Evolutionary conservation across 2,113 vertebrate species (phyloP).

Genomic region (Leptocoma aspasia): DNA sequence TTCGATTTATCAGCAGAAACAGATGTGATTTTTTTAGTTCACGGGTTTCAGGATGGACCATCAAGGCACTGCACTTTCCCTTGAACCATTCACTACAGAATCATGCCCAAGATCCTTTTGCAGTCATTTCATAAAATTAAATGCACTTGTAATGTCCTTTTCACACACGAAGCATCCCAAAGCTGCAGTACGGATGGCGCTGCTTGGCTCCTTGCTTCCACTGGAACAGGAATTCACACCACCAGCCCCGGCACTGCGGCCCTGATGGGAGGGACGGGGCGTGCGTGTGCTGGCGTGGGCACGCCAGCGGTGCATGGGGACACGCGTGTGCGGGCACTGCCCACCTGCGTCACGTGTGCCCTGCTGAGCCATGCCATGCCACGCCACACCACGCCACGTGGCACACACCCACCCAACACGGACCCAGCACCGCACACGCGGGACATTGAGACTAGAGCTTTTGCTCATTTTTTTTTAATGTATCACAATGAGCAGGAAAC

Average conservation of each 20-base stretch:
- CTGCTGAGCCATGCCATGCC: not conserved
- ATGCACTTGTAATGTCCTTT: not conserved
- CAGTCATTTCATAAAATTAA: not conserved
- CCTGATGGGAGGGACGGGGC: rapidly evolving
- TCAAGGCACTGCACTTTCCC: not conserved
- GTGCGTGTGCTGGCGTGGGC: rapidly evolving
- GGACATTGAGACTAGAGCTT: conserved; percentile 71
- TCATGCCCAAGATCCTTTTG: not conserved
- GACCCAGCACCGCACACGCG: conserved; percentile 39
- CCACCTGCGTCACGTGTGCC: not conserved
- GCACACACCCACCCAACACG: not conserved
- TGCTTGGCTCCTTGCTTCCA: not conserved
- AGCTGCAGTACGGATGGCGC: rapidly evolving
- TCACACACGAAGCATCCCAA: not conserved
- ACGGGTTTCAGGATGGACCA: not conserved
- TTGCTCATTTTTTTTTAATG: conserved; percentile 99
- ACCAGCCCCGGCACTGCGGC: rapidly evolving
- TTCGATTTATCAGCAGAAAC: not conserved
- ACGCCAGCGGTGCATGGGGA: rapidly evolving
- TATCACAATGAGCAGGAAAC: conserved; percentile 99
- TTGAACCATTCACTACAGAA: not conserved
- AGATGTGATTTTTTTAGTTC: not conserved
- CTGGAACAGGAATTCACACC: rapidly evolving
- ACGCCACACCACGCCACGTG: rapidly evolving
- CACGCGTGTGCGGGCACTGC: not conserved